Percentiles rank a stretch among this genome's conserved stretches.
These are phyloP conservation scores for Chrysina gloriosa DNA, from an alignment of 2,888 invertebrate species.

Conservation along the genomic window DNA sequence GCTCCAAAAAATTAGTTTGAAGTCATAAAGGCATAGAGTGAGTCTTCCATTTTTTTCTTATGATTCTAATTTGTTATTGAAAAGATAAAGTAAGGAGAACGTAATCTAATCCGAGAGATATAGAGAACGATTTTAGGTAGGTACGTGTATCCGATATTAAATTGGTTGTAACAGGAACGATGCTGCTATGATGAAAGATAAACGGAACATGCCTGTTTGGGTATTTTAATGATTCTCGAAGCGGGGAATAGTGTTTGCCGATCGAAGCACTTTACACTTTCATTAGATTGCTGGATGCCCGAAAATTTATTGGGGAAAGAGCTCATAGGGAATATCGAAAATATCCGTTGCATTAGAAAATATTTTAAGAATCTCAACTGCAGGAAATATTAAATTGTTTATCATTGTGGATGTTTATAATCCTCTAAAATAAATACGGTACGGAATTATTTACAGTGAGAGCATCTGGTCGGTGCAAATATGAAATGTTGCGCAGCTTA, in stretches of 20 bases:
- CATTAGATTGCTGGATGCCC: neutral
- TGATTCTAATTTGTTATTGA: no score
- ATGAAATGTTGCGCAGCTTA: neutral
- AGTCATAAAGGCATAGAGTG: no score
- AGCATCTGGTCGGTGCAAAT: slow-evolving; percentile 21
- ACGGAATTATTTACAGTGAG: slow-evolving; percentile 15
- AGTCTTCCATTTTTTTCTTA: no score
- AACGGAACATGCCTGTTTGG: neutral
- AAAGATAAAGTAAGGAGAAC: no score
- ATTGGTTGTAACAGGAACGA: neutral
- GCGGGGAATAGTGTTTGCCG: neutral
- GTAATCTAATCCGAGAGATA: no score
- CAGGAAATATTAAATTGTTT: slow-evolving; percentile 23
- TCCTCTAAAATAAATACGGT: slow-evolving; percentile 14
- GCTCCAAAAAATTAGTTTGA: no score
- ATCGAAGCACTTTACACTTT: neutral
- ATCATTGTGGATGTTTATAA: slow-evolving; percentile 1
- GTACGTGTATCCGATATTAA: no score
- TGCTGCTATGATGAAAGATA: neutral
- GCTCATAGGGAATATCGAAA: no score
- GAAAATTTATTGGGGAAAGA: no score
- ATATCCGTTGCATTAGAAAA: no score
- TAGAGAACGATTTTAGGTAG: no score
- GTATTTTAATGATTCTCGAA: neutral
- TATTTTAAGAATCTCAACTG: slow-evolving; percentile 2